Evolutionary conservation across 2,113 vertebrate genomes (phyloP).

Genomic region (Zosterops borbonicus): DNA sequence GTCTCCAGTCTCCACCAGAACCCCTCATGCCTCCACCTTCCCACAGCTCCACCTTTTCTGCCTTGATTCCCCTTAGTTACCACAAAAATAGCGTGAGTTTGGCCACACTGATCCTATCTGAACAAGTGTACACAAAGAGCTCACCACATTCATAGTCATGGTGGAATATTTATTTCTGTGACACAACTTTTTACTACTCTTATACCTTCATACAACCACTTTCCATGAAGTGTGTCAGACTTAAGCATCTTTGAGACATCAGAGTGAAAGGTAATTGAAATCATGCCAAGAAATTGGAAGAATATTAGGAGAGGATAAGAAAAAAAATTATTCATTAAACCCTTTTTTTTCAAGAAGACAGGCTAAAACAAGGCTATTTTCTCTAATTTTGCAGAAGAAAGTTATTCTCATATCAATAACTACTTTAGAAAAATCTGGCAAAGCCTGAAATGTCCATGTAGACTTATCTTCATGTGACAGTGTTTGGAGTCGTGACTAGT

Average conservation of each 20-base stretch:
- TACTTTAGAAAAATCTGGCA: slow-evolving; percentile 19
- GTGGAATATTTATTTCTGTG: background rate
- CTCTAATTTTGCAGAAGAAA: slow-evolving; percentile 2
- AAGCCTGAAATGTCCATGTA: slow-evolving; percentile 1
- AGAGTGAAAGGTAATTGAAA: background rate
- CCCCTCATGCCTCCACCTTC: background rate
- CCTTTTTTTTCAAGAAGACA: background rate
- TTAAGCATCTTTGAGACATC: background rate
- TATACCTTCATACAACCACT: background rate
- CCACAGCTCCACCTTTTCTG: background rate
- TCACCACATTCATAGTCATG: background rate
- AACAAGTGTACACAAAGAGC: background rate
- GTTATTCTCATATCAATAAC: background rate
- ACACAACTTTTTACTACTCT: background rate
- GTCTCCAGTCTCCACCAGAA: background rate
- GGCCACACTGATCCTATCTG: background rate
- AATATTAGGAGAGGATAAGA: background rate
- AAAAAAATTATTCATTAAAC: background rate
- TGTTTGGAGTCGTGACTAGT: slow-evolving; percentile 14
- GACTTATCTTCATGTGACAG: slow-evolving; percentile 17
- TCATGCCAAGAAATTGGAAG: background rate
- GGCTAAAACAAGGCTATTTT: background rate
- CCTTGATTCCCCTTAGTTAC: background rate
- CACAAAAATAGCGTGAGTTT: background rate
- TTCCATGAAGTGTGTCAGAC: background rate